Evolutionary conservation across 2,113 vertebrate species (phyloP).

Genomic region (Felis chaus): DNA sequence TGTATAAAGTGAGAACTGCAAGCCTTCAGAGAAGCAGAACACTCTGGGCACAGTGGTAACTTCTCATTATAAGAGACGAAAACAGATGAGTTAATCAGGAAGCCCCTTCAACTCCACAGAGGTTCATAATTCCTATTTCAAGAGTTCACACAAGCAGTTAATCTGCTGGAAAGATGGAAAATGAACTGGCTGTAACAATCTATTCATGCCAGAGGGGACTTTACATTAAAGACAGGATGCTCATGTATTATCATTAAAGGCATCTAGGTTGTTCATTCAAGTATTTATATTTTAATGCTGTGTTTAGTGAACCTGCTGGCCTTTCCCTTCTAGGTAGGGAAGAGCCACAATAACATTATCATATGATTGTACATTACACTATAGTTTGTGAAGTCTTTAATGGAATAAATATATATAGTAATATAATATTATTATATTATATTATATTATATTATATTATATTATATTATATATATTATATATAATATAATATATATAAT

Average conservation of each 20-base stretch:
- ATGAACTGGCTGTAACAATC: slow-evolving; percentile 10
- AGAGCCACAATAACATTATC: slow-evolving; percentile 10
- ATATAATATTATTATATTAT: no score
- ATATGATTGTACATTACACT: not conserved
- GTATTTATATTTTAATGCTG: slow-evolving; percentile 63
- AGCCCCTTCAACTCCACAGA: slow-evolving; percentile 22
- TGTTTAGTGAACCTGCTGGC: not conserved
- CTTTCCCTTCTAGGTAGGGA: not conserved
- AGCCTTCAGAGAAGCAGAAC: not conserved
- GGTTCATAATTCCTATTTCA: slow-evolving; percentile 48
- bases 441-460: not conserved
- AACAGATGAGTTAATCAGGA: slow-evolving; percentile 43
- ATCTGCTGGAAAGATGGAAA: slow-evolving; percentile 59
- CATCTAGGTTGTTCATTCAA: slow-evolving; percentile 25
- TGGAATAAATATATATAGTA: not conserved
- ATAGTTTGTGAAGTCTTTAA: not conserved
- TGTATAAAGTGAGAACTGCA: not conserved
- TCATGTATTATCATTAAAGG: slow-evolving; percentile 60
- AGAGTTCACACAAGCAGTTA: slow-evolving; percentile 65
- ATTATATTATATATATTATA: not conserved
- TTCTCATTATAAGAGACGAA: slow-evolving; percentile 48
- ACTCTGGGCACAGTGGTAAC: not conserved
- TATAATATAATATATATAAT: not conserved
- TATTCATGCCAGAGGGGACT: slow-evolving; percentile 51
- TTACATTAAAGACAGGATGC: not conserved